Evolutionary conservation across 2,797 vertebrate species (phyloP).

Genomic region (Melanotaenia boesemani): DNA sequence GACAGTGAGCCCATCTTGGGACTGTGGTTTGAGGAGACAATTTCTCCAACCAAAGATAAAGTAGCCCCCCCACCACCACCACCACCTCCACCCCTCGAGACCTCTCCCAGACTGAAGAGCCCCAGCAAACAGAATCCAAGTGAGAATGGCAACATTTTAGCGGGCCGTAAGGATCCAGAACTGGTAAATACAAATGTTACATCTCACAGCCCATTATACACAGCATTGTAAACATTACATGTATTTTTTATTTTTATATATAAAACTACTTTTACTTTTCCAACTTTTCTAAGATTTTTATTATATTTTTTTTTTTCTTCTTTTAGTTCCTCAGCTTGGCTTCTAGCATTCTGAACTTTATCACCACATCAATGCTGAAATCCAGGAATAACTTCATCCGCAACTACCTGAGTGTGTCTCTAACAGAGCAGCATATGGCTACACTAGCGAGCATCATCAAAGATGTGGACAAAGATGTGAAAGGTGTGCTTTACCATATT

Average conservation of each 20-base stretch:
- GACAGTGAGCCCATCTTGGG: slow-evolving; percentile 99
- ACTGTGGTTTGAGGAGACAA: slow-evolving; percentile 99
- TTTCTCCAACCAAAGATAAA: slow-evolving; percentile 98
- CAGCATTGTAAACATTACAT: neutral
- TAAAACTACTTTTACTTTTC: neutral
- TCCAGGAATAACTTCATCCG: slow-evolving; percentile 98
- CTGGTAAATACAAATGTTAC: slow-evolving; percentile 84
- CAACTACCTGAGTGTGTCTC: slow-evolving; percentile 97
- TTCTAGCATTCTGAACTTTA: slow-evolving; percentile 97
- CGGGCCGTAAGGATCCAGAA: slow-evolving; percentile 97
- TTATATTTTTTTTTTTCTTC: slow-evolving; percentile 18
- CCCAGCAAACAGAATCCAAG: slow-evolving; percentile 93
- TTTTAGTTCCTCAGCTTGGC: slow-evolving; percentile 93
- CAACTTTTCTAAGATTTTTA: neutral
- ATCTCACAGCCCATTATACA: neutral
- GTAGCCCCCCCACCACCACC: slow-evolving; percentile 93
- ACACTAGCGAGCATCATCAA: slow-evolving; percentile 98
- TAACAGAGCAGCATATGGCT: slow-evolving; percentile 97
- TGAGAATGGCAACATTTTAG: slow-evolving; percentile 97
- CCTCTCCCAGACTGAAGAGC: slow-evolving; percentile 93
- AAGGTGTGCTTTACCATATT: slow-evolving; percentile 80
- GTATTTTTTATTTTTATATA: neutral
- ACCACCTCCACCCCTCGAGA: slow-evolving; percentile 92
- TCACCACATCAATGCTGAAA: slow-evolving; percentile 97
- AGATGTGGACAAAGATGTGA: slow-evolving; percentile 98